Percentiles rank a stretch among this genome's conserved stretches.
Conservation (phyloP, 2,888 invertebrate genomes). For the Monochamus alternatus region DNA sequence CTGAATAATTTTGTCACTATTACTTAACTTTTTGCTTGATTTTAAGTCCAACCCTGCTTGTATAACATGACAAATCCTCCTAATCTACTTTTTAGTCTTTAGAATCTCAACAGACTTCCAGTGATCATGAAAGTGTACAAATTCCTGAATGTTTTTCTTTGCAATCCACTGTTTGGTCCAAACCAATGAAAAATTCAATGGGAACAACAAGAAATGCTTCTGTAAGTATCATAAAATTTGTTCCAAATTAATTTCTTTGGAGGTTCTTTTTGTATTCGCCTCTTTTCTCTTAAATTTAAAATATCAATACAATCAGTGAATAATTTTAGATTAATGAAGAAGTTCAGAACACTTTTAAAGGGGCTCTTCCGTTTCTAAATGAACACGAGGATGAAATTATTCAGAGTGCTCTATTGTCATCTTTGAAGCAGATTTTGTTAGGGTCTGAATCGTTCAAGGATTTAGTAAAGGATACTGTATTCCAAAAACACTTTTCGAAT, state of each 20-base stretch:
- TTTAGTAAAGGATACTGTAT: conserved; percentile 67
- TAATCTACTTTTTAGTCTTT: conserved; percentile 40
- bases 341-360: conserved; percentile 68
- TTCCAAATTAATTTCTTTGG: not conserved
- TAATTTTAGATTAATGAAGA: conserved; percentile 9
- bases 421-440: conserved; percentile 73
- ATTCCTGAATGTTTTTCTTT: conserved; percentile 47
- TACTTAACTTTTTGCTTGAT: too few relatives aligned
- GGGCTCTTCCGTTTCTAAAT: conserved; percentile 73
- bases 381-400: conserved; percentile 74
- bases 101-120: conserved; percentile 43
- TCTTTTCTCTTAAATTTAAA: not conserved
- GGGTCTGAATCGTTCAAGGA: conserved; percentile 67
- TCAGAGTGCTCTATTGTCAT: conserved; percentile 72
- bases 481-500: conserved; percentile 70
- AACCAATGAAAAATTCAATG: conserved; percentile 36
- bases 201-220: not conserved
- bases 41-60: too few relatives aligned
- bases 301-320: not conserved
- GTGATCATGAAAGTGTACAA: conserved; percentile 36
- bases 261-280: not conserved
- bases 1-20: too few relatives aligned
- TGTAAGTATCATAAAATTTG: conserved; percentile 17
- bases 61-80: too few relatives aligned
- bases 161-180: conserved; percentile 56